Evolutionary conservation across 2,797 vertebrate genomes (phyloP), one percentile per base, ranked within the genome.

Genomic region (Enteromius viviparus): DNA sequence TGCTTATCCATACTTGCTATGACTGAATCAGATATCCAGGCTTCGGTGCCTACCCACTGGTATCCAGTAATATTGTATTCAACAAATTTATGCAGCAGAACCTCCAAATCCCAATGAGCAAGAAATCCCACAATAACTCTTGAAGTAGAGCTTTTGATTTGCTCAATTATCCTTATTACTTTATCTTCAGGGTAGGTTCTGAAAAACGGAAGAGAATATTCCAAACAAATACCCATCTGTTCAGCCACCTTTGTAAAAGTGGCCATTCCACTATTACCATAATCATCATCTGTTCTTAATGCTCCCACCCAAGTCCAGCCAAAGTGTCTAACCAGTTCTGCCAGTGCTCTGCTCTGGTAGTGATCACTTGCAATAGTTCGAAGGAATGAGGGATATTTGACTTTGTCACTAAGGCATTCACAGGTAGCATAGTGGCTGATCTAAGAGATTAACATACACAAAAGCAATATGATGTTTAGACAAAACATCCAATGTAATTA

Each of bases 251-350:
- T 47, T 4, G 87, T 64, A 70, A 91, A 91, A 14, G 87, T 84
- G 17, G 89, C 87, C 80, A 90, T 89, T 10, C 89, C 89, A 49
- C 58, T 88, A 51, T 84, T 88, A 4, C 91, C 91, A 40, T 91
- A 91, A 82, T 94, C 94, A 86, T 91, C 86, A 84, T 95, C 91
- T 6, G 83, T 88, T 89, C 91, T 88, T 1, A 95, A 80, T 2
- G 92, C 92, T 66, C 94, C 94, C 64, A 95, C 90, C 93, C 93
- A 95, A 4, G 92, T 95, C 94, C 94, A 95, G 4, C 93, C 94
- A 80, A 94, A 94, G 78, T 92, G 88, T 64, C 92, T 94, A 42
- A 94, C 91, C 71, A 95, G 85, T 92, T 92, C 87, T 21, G 92
- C 94, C 19, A 94, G 84, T 0, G 90, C 93, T 92, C 92, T 92